These are phyloP conservation scores for Hemibagrus guttatus DNA, from an alignment of 2,797 vertebrate species.

Conservation along the genomic window DNA sequence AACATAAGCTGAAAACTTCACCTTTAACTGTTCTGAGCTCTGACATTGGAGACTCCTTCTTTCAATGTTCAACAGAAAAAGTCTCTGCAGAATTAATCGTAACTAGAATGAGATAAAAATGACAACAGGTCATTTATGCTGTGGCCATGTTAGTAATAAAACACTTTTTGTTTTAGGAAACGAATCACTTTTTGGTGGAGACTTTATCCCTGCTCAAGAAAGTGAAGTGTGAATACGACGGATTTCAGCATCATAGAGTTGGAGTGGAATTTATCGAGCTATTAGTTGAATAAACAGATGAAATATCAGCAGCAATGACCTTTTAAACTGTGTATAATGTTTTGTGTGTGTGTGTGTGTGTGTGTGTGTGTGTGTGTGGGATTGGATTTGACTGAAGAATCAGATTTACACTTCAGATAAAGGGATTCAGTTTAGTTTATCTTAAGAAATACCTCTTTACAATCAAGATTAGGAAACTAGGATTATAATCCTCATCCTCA, in stretches of 20 bases:
- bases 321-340: neutral
- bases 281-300: neutral
- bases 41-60: constrained; percentile 7
- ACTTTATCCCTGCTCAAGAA: too few relatives aligned
- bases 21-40: neutral
- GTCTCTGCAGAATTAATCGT: neutral
- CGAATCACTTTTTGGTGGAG: too few relatives aligned
- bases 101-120: neutral
- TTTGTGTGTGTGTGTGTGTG: too few relatives aligned
- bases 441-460: constrained; percentile 30
- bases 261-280: neutral
- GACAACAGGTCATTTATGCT: neutral
- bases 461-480: constrained; percentile 8
- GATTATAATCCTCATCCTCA: constrained; percentile 25
- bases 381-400: neutral
- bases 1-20: neutral
- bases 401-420: neutral
- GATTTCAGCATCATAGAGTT: neutral
- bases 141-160: neutral
- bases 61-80: neutral
- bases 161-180: too few relatives aligned
- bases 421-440: constrained; percentile 2
- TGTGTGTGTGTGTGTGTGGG: too few relatives aligned
- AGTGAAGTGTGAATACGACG: neutral
- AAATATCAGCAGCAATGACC: neutral